A percentile compares a stretch with the other conserved stretches of the same genome.
These are phyloP conservation scores for Lithosia quadra DNA, from an alignment of 2,888 invertebrate genomes.

Conservation along the genomic window DNA sequence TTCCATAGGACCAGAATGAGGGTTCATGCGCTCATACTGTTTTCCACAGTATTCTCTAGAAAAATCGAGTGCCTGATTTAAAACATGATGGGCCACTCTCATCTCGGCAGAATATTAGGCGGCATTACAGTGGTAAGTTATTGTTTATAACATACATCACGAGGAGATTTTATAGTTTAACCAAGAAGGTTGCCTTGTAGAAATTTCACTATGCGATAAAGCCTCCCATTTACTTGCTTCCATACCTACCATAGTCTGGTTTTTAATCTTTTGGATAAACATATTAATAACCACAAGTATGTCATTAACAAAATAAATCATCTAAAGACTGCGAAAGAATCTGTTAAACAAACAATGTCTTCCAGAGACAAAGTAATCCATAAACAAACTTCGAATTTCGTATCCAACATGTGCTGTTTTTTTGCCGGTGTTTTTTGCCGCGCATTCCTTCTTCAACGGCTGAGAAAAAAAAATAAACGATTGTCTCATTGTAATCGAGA, in stretches of 20 bases:
- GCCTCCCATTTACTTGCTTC: too few relatives aligned
- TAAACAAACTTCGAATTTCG: constrained; percentile 23
- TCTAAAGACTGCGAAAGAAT: constrained; percentile 2
- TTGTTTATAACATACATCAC: not conserved
- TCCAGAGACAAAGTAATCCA: constrained; percentile 16
- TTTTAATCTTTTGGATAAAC: too few relatives aligned
- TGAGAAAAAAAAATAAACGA: constrained; percentile 40
- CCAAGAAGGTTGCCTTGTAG: not conserved
- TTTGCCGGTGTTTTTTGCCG: constrained; percentile 49
- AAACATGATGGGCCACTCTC: too few relatives aligned
- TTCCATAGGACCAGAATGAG: too few relatives aligned
- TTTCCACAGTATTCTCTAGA: too few relatives aligned
- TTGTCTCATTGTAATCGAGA: constrained; percentile 55
- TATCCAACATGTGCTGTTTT: constrained; percentile 24
- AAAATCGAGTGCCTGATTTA: too few relatives aligned
- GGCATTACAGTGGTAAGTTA: too few relatives aligned
- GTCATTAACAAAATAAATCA: not conserved
- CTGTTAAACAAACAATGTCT: constrained; percentile 11
- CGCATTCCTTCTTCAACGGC: constrained; percentile 47
- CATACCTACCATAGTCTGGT: too few relatives aligned
- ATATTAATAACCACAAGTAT: not conserved
- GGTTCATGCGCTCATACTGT: too few relatives aligned
- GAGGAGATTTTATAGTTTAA: not conserved
- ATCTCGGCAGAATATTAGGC: too few relatives aligned
- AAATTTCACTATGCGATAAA: not conserved